Evolutionary conservation across 2,888 invertebrate genomes (phyloP).

Genomic region (Lagria hirta): DNA sequence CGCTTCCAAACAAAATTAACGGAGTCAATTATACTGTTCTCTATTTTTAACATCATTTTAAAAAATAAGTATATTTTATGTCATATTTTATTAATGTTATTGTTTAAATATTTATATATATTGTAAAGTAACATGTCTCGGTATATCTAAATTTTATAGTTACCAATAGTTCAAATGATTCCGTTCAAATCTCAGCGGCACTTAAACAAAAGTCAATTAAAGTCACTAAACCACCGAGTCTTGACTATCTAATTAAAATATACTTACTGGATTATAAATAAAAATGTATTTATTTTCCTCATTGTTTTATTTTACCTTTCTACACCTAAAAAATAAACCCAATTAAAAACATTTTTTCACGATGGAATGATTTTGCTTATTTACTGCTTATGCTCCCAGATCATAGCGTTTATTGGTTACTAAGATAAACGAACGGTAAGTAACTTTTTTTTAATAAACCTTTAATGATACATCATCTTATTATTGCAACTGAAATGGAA

Average conservation of each 20-base stretch:
- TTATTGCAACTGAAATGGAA: too few relatives aligned
- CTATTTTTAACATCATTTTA: constrained; percentile 16
- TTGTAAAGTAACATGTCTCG: constrained; percentile 5
- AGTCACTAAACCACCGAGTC: too few relatives aligned
- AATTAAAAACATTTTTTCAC: constrained; percentile 14
- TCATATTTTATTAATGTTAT: constrained; percentile 21
- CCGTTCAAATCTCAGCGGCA: neutral
- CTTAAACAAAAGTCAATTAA: constrained; percentile 1
- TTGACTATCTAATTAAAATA: constrained; percentile 10
- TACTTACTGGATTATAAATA: constrained; percentile 24
- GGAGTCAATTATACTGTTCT: constrained; percentile 10
- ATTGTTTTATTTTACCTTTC: constrained; percentile 6
- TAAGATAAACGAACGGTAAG: too few relatives aligned
- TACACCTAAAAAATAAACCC: neutral
- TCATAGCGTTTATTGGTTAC: too few relatives aligned
- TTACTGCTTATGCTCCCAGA: too few relatives aligned
- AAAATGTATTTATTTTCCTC: constrained; percentile 20
- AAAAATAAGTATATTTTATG: constrained; percentile 21
- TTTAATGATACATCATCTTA: too few relatives aligned
- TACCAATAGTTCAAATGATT: constrained; percentile 11
- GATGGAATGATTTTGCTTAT: too few relatives aligned
- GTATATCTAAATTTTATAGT: constrained; percentile 8
- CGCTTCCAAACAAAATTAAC: constrained; percentile 4
- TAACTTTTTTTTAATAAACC: too few relatives aligned
- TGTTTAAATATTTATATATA: constrained; percentile 10